Evolutionary conservation across 1,140 invertebrate species (phyloP), one percentile per base, ranked within the genome.

Genomic region (Trichonephila clavata): DNA sequence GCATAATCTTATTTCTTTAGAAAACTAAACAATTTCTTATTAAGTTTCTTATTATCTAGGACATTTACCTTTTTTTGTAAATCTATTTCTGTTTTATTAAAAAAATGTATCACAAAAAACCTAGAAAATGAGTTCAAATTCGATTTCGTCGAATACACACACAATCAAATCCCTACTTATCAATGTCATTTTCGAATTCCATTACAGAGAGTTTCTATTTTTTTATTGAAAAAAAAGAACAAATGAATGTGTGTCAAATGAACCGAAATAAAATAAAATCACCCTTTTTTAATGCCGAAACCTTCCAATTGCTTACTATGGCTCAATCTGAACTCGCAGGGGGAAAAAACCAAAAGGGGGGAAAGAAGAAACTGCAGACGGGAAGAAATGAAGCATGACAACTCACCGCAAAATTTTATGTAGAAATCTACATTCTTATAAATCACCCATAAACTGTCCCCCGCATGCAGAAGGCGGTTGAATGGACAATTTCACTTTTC

Each of bases 341-440:
- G n/a, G 68, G 24, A 32, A 39, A 32, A 77, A 77, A 77, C 10
- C 7, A 24, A 24, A 13, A 0, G n/a, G 0, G 10, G n/a, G 16
- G 13, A 39, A 32, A 77, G 10, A 50, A 5, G 7, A 43, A 43
- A 43, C 3, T 43, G 21, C 65, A 24, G 21, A 3, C 10, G 65
- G 4, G n/a, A 24, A 7, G 24, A 77, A 77, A 77, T 77, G 71
- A 77, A 27, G 71, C 71, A 20, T 77, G 32, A 14, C 71, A 24
- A 71, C 24, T 27, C n/a, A 13, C 16, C 71, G 27, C 27, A 32
- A 39, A 13, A 14, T 32, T 32, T 39, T 32, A 77, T 32, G 71
- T 77, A 77, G 71, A 77, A 63, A 63, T 63, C 61, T 77, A 27
- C 24, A 32, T 77, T 77, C 21, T 63, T 63, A 13, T 63, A 63